Evolutionary conservation across 2,888 invertebrate genomes (phyloP).

Genomic region (Sinotaia quadrata): DNA sequence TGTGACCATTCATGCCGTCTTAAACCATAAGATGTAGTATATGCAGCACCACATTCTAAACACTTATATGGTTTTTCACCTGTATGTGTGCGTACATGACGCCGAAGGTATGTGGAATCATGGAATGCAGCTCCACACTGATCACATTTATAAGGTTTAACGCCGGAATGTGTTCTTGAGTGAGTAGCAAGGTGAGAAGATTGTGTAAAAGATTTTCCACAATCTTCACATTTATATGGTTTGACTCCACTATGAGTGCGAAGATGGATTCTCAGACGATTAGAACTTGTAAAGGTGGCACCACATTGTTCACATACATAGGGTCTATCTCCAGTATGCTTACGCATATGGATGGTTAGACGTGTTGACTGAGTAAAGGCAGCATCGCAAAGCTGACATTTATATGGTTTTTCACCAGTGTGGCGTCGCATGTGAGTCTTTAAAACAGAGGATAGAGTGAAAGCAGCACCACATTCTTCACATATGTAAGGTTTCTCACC

Average conservation of each 20-base stretch:
- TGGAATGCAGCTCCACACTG: slow-evolving; percentile 26
- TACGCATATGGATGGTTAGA: slow-evolving; percentile 28
- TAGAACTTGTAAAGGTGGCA: slow-evolving; percentile 21
- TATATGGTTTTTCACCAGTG: slow-evolving; percentile 34
- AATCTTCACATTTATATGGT: slow-evolving; percentile 29
- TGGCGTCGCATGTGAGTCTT: slow-evolving; percentile 29
- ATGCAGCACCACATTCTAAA: slow-evolving; percentile 27
- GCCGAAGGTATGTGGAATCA: slow-evolving; percentile 28
- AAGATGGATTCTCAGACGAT: slow-evolving; percentile 17
- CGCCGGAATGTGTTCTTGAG: slow-evolving; percentile 30
- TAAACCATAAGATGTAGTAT: slow-evolving; percentile 7
- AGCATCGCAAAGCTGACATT: slow-evolving; percentile 28
- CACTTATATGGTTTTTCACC: slow-evolving; percentile 30
- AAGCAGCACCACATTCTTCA: slow-evolving; percentile 28
- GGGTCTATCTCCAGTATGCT: slow-evolving; percentile 25
- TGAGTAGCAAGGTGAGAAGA: slow-evolving; percentile 32
- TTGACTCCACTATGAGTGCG: slow-evolving; percentile 26
- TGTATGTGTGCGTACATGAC: slow-evolving; percentile 21
- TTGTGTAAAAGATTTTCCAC: slow-evolving; percentile 30
- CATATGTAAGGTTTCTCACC: slow-evolving; percentile 27
- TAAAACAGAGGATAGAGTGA: slow-evolving; percentile 23
- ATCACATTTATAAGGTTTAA: slow-evolving; percentile 31
- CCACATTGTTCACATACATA: slow-evolving; percentile 26
- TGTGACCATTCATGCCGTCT: slow-evolving; percentile 16
- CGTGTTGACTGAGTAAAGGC: slow-evolving; percentile 27